Evolutionary conservation across 2,797 vertebrate species (phyloP), one percentile per base, ranked within the genome.

Genomic region (Sebastes vulpes): DNA sequence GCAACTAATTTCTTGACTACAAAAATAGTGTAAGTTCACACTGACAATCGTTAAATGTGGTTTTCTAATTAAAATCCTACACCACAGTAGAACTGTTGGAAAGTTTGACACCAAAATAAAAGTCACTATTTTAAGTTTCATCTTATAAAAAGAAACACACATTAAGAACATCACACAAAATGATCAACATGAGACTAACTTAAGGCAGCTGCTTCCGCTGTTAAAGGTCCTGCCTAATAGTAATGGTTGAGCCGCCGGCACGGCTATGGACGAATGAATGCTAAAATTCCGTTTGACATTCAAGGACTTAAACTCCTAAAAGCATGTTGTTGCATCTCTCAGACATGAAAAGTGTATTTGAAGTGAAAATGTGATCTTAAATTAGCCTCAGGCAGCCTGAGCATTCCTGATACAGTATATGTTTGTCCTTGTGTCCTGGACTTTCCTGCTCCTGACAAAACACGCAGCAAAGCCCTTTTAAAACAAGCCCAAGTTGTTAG

Each of bases 401-500:
- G 3, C 56, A 48, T 32, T 71, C 26, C 65, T 65, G 16, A 11
- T 31, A 20, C 65, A 48, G 35, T 16, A 0, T 12, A 0, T n/a
- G 46, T 59, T 54, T 53, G 20, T 58, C 12, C 48, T 65, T 12
- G 7, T 56, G 16, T 57, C 65, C 23, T 46, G 32, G 32, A 65
- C 58, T 53, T 76, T 69, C 31, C 58, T 57, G 50, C 58, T 66
- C 63, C 63, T 31, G 8, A 69, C 29, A 63, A 29, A 29, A 50
- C 12, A 35, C 4, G 4, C 52, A 32, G 21, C 18, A 7, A 28
- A 28, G 26, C 38, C 18, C 20, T 66, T 71, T 73, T 9, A 70
- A 63, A 77, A 77, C 16, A 63, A 77, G 46, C 29, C 25, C 20
- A 70, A 74, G 54, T 29, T 84, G 67, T 87, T 76, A 32, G 28